phyloP scores from a whole-genome alignment of 2,113 vertebrate genomes.

The Salminus brasiliensis region DNA sequence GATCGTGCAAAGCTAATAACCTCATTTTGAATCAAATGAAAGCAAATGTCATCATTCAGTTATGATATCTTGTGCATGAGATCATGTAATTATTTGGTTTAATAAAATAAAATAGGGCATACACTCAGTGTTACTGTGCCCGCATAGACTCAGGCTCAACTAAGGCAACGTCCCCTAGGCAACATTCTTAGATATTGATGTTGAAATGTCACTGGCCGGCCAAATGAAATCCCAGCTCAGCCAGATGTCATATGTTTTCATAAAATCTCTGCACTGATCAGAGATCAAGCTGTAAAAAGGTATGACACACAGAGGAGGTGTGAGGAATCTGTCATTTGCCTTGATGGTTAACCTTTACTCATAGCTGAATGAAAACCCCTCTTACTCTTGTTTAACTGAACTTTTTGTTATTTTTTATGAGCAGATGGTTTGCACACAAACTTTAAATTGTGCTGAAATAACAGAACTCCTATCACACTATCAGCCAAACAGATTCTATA shows the following conservation, averaged over 20 bases:
- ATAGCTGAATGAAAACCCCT: background rate
- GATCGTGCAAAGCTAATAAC: background rate
- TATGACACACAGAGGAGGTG: background rate
- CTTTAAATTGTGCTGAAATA: background rate
- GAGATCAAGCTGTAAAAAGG: constrained; percentile 10
- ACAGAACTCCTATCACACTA: background rate
- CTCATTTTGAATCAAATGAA: background rate
- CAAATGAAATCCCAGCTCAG: background rate
- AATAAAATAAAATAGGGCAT: background rate
- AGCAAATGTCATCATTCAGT: background rate
- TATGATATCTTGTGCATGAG: background rate
- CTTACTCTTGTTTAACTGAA: background rate
- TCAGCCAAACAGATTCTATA: too few species aligned
- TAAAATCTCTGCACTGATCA: background rate
- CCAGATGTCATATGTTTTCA: background rate
- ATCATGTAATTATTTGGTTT: background rate
- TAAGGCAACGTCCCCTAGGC: constrained; percentile 37
- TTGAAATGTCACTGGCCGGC: background rate
- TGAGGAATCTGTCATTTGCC: background rate
- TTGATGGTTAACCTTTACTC: constrained; percentile 1
- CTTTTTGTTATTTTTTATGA: background rate
- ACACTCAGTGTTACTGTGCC: background rate
- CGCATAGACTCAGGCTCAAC: background rate
- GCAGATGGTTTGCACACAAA: background rate
- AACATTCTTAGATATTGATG: background rate